Evolutionary conservation across 2,113 vertebrate species (phyloP).

Genomic region (Xiphorhynchus elegans): DNA sequence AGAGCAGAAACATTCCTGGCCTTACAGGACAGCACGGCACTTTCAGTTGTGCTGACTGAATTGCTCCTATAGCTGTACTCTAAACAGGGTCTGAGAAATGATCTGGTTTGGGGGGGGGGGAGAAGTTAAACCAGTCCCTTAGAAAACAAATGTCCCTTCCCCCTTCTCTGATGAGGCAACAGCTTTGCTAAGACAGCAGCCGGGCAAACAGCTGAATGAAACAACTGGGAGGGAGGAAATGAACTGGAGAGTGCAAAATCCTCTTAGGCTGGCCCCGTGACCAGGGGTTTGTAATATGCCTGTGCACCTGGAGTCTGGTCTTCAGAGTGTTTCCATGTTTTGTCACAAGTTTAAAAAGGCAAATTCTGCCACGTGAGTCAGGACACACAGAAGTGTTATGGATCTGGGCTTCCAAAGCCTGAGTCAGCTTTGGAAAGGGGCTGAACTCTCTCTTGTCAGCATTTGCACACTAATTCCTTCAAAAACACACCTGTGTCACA

Average conservation of each 20-base stretch:
- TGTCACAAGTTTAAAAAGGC: background rate
- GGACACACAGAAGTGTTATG: background rate
- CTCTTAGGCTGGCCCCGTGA: background rate
- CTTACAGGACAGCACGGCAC: accelerated
- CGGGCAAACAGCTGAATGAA: background rate
- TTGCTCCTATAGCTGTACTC: background rate
- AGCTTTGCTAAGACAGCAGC: background rate
- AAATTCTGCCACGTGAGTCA: background rate
- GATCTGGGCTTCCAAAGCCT: background rate
- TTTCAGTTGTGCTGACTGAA: background rate
- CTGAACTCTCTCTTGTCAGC: background rate
- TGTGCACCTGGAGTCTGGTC: background rate
- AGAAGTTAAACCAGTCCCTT: background rate
- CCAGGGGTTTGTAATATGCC: accelerated
- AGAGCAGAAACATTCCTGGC: background rate
- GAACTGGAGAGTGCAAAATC: background rate
- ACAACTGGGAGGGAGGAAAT: background rate
- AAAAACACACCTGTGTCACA: background rate
- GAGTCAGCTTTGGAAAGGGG: background rate
- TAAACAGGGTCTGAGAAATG: background rate
- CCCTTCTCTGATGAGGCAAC: background rate
- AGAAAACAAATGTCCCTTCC: background rate
- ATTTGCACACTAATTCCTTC: background rate
- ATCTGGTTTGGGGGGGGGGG: background rate
- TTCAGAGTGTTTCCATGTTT: accelerated